Base-by-base conservation (phyloP, 2,113 vertebrate species). In the Syrmaticus mikado region DNA sequence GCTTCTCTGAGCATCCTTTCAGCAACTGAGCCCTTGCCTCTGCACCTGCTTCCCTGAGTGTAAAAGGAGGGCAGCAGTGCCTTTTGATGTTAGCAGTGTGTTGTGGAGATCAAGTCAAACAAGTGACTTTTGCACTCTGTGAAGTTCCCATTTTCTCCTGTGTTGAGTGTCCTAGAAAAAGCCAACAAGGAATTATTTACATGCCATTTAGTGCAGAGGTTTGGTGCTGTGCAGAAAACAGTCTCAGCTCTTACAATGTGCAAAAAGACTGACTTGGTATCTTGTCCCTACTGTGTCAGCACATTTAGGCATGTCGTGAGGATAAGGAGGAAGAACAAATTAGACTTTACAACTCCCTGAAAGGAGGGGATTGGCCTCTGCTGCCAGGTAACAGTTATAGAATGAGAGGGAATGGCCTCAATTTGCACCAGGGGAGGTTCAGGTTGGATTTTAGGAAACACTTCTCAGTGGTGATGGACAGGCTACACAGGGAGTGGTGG, bases 91-190 rank as follows among this genome's bases (percentile, higher is more conserved):
- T 15, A 6, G 36, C 21, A 21, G 7, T 4, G 13, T 6, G 41
- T 22, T 82, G 74, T 57, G 82, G 81, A 71, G 52, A 55, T 5
- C 3, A 78, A 73, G 62, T 6, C 24, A 62, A 40, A 75, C 71
- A 72, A 76, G 74, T 58, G 40, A 70, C 82, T 95, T 77, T 34
- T 64, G 53, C 65, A 68, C 79, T 84, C 68, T 55, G 34, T 84
- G 65, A 32, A 89, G 46, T 34, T 80, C 67, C 34, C 41, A 9
- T 64, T 71, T 95, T 52, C 55, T 83, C 68, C 43, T 24, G 52
- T n/a, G 72, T 64, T 67, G 19, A 57, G 43, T 40, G 32, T 71
- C 78, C 87, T 88, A 93, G 95, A 78, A 93, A 95, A 75, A 68
- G 70, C 82, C 90, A 43, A 66, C 22, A 4, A 74, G 84, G 85